Percentiles rank a stretch among this genome's conserved stretches.
Evolutionary conservation across 2,888 invertebrate species (phyloP).

Genomic region (Selenia dentaria): DNA sequence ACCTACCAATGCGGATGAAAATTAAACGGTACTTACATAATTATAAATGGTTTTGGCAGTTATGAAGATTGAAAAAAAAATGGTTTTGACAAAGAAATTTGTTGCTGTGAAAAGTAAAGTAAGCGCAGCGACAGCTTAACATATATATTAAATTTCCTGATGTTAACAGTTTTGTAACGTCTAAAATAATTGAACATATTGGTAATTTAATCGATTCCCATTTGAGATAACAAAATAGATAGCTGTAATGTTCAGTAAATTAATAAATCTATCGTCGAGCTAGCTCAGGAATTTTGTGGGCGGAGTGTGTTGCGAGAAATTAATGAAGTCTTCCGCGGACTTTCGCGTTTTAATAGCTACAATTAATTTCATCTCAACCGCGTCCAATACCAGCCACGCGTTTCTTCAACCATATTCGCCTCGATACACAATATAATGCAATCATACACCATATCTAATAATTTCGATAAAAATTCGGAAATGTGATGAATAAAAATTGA

Average conservation of each 20-base stretch:
- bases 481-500: no score
- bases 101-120: no score
- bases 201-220: constrained; percentile 20
- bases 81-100: no score
- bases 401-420: constrained; percentile 18
- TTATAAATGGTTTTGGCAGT: no score
- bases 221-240: constrained; percentile 45
- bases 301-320: constrained; percentile 72
- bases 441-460: constrained; percentile 16
- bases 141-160: no score
- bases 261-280: constrained; percentile 75
- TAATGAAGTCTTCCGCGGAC: constrained; percentile 80
- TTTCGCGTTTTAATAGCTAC: constrained; percentile 77
- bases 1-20: no score
- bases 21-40: no score
- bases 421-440: constrained; percentile 17
- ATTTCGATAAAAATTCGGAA: no score
- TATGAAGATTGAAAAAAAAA: no score
- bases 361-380: constrained; percentile 81
- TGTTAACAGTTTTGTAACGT: neutral
- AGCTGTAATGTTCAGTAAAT: constrained; percentile 55
- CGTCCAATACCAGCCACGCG: constrained; percentile 49
- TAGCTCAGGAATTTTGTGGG: constrained; percentile 72
- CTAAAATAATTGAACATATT: constrained; percentile 26
- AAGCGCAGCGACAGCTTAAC: no score